phyloP scores from a whole-genome alignment of 92 coral and sea anemone species.

The Zoanthus sociatus region DNA sequence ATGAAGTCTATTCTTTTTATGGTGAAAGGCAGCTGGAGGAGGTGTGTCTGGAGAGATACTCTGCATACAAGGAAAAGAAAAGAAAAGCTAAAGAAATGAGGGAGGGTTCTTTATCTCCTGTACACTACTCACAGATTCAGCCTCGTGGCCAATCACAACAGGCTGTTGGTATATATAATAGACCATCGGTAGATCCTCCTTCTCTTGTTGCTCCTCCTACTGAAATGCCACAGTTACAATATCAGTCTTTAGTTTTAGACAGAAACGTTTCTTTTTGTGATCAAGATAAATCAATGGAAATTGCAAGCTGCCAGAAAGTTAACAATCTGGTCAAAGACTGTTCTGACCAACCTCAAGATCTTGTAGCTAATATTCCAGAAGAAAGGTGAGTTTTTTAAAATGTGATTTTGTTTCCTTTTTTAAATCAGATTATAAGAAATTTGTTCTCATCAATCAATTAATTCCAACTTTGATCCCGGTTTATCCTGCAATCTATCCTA shows the following conservation, averaged over 20 bases:
- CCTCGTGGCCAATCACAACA: neutral
- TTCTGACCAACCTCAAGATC: neutral
- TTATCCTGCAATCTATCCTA: too few relatives aligned
- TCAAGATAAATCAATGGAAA: conserved; percentile 32
- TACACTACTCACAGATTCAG: neutral
- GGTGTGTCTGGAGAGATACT: conserved; percentile 76
- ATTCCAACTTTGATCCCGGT: too few relatives aligned
- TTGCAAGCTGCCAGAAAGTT: conserved; percentile 34
- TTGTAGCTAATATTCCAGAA: neutral
- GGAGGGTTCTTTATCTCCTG: neutral
- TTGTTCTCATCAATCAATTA: too few relatives aligned
- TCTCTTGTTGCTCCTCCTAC: neutral
- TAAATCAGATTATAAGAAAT: too few relatives aligned
- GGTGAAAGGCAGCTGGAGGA: conserved; percentile 91
- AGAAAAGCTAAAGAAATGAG: neutral
- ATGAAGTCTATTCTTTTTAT: conserved; percentile 83
- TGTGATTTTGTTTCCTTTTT: too few relatives aligned
- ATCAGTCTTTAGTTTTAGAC: neutral
- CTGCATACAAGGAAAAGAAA: conserved; percentile 50
- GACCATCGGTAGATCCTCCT: conserved; percentile 8
- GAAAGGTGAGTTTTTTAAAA: neutral
- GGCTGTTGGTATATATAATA: neutral
- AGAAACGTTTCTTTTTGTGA: neutral
- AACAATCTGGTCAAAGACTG: neutral
- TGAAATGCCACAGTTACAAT: neutral